Evolutionary conservation across 2,888 invertebrate genomes (phyloP).

Genomic region (Agriopis aurantiaria): DNA sequence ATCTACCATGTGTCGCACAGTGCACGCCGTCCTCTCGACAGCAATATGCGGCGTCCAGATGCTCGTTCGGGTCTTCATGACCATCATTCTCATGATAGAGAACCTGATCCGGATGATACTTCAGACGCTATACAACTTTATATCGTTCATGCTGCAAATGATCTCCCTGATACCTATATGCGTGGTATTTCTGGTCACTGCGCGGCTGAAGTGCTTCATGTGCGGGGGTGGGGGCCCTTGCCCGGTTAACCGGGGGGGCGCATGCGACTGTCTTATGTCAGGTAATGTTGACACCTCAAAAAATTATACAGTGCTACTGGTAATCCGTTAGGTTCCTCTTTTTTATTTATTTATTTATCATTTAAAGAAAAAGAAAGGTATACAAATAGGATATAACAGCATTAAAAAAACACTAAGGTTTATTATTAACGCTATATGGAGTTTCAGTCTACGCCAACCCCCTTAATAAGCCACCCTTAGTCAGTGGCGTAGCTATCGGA

Average conservation of each 20-base stretch:
- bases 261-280: conserved; percentile 74
- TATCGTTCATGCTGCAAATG: conserved; percentile 74
- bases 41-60: conserved; percentile 74
- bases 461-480: too few relatives aligned
- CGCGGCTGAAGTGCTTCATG: conserved; percentile 71
- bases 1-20: conserved; percentile 72
- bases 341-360: too few relatives aligned
- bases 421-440: too few relatives aligned
- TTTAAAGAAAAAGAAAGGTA: too few relatives aligned
- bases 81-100: conserved; percentile 74
- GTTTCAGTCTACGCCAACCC: too few relatives aligned
- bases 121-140: conserved; percentile 74
- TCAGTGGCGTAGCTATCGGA: too few relatives aligned
- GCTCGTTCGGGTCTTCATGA: conserved; percentile 76
- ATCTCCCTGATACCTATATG: conserved; percentile 75
- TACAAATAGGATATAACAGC: too few relatives aligned
- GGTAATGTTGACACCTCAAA: conserved; percentile 2
- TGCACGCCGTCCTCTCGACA: conserved; percentile 65
- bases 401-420: too few relatives aligned
- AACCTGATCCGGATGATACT: conserved; percentile 73
- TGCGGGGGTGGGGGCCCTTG: conserved; percentile 75
- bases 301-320: too few relatives aligned
- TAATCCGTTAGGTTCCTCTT: too few relatives aligned
- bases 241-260: conserved; percentile 67
- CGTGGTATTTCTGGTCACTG: conserved; percentile 68